Evolutionary conservation across 2,797 vertebrate species (phyloP).

Genomic region (Xyrichtys novacula): DNA sequence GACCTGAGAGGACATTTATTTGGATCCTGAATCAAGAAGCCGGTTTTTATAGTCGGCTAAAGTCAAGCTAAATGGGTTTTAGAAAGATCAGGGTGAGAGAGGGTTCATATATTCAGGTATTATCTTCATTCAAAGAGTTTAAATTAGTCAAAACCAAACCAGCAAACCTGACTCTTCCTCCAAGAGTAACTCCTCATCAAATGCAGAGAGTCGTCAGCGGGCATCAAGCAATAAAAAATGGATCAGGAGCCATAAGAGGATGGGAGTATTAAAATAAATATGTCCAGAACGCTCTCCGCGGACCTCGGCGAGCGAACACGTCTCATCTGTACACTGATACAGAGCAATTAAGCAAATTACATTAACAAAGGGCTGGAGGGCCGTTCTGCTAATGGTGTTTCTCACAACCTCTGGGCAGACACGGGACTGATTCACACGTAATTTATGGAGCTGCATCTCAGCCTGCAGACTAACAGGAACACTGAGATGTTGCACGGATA

Average conservation of each 20-base stretch:
- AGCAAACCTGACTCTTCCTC: too few relatives aligned
- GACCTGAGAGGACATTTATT: too few relatives aligned
- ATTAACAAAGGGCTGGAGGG: conserved; percentile 83
- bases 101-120: too few relatives aligned
- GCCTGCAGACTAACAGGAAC: conserved; percentile 61
- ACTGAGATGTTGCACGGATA: conserved; percentile 30
- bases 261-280: conserved; percentile 77
- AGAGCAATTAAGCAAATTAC: conserved; percentile 85
- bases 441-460: conserved; percentile 68
- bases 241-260: conserved; percentile 57
- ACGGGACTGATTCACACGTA: conserved; percentile 68
- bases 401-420: conserved; percentile 80
- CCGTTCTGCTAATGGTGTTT: conserved; percentile 78
- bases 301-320: conserved; percentile 67
- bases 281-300: conserved; percentile 68
- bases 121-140: too few relatives aligned
- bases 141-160: too few relatives aligned
- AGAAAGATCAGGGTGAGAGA: too few relatives aligned
- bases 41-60: too few relatives aligned
- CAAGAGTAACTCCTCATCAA: too few relatives aligned
- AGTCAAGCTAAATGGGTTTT: too few relatives aligned
- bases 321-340: conserved; percentile 80
- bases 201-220: conserved; percentile 20
- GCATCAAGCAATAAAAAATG: conserved; percentile 42
- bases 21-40: too few relatives aligned